Percentiles rank a stretch among this genome's conserved stretches.
These are phyloP conservation scores for Podarcis lilfordi DNA, from an alignment of 2,797 vertebrate genomes.

Conservation along the genomic window DNA sequence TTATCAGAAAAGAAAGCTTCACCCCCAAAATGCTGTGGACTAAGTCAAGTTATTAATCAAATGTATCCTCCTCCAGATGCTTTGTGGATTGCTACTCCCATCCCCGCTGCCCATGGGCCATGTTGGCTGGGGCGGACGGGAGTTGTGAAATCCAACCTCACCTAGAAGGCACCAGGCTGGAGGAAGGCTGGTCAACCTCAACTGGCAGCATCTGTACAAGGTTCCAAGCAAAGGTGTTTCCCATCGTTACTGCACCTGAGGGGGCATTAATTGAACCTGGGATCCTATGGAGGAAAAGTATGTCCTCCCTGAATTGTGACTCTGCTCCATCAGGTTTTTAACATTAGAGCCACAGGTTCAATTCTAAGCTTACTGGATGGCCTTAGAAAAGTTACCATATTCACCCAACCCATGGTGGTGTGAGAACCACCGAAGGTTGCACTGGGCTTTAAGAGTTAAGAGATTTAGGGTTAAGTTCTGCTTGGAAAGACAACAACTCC, in stretches of 20 bases:
- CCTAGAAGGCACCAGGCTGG: too few species aligned
- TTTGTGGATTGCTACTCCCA: too few species aligned
- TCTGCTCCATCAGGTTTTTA: background rate
- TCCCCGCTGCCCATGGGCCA: too few species aligned
- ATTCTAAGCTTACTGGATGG: background rate
- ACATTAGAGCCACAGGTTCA: background rate
- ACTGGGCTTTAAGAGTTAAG: too few species aligned
- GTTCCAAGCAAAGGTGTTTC: background rate
- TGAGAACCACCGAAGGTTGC: too few species aligned
- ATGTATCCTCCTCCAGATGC: too few species aligned
- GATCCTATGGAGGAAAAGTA: background rate
- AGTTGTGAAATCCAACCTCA: too few species aligned
- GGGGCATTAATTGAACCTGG: background rate
- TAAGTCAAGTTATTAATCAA: too few species aligned
- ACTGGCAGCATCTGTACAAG: background rate
- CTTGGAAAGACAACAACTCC: background rate
- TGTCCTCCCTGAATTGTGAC: background rate
- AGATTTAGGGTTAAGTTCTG: background rate
- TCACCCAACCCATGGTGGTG: background rate
- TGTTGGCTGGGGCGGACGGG: too few species aligned
- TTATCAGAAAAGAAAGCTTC: too few species aligned
- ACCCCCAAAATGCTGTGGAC: background rate
- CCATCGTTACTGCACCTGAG: background rate
- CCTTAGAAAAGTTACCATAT: background rate
- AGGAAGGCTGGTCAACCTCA: too few species aligned